These are phyloP conservation scores for Caenorhabditis auriculariae DNA, from an alignment of 2,888 invertebrate species.

Conservation along the genomic window DNA sequence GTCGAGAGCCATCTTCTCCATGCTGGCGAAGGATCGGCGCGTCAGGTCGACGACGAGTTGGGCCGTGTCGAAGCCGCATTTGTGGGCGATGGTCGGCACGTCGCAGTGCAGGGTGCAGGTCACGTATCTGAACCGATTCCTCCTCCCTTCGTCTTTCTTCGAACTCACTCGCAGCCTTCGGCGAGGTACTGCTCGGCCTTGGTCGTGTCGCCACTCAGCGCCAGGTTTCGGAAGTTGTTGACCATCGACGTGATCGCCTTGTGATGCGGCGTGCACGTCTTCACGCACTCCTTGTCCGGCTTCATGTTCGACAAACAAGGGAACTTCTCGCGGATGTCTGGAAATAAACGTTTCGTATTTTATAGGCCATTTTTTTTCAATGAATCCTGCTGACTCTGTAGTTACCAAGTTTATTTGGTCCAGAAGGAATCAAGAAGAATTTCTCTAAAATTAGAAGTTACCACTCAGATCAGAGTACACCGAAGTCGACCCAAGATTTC, in stretches of 20 bases:
- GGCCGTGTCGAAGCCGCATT: constrained; percentile 55
- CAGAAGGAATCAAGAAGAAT: too few species aligned
- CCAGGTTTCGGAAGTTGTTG: constrained; percentile 46
- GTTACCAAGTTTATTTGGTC: too few species aligned
- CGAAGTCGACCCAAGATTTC: too few species aligned
- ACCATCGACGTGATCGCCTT: constrained; percentile 48
- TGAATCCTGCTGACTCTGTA: too few species aligned
- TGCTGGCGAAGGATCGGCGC: constrained; percentile 46
- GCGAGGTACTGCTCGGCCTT: constrained; percentile 55
- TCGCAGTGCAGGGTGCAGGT: constrained; percentile 61
- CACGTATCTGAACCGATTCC: constrained; percentile 40
- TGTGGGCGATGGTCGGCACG: constrained; percentile 56
- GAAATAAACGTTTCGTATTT: constrained; percentile 9
- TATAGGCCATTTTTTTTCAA: too few species aligned
- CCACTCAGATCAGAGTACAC: too few species aligned
- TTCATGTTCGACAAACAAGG: constrained; percentile 49
- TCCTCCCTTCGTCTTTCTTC: neutral
- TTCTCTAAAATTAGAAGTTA: too few species aligned
- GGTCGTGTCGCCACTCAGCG: constrained; percentile 55
- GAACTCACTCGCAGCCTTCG: constrained; percentile 55
- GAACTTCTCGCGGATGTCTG: constrained; percentile 54
- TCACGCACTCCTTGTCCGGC: constrained; percentile 50
- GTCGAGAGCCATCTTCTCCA: constrained; percentile 59
- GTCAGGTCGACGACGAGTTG: constrained; percentile 50
- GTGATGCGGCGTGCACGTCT: constrained; percentile 56